Percentiles rank a stretch among this genome's conserved stretches.
These are phyloP conservation scores for Corythoichthys intestinalis DNA, from an alignment of 2,113 vertebrate genomes.

Conservation along the genomic window DNA sequence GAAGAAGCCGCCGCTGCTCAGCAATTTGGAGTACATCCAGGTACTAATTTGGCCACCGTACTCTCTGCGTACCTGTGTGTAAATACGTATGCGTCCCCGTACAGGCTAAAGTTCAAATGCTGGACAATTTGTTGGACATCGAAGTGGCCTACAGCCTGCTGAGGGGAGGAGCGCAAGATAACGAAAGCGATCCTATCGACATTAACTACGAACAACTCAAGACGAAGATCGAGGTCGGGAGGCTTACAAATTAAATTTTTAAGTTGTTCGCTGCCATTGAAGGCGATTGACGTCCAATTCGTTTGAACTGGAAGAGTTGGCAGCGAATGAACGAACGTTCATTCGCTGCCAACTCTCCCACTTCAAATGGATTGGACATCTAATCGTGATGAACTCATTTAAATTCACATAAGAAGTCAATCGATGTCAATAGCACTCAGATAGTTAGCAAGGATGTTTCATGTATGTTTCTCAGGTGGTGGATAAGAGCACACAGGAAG, in stretches of 20 bases:
- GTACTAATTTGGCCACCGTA: conserved; percentile 54
- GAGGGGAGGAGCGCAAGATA: conserved; percentile 86
- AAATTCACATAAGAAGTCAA: too few relatives aligned
- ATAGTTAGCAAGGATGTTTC: too few relatives aligned
- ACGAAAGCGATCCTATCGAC: conserved; percentile 91
- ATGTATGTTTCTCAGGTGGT: conserved; percentile 77
- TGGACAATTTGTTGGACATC: conserved; percentile 97
- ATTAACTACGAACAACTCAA: conserved; percentile 97
- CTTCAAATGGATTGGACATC: too few relatives aligned
- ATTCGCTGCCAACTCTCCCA: too few relatives aligned
- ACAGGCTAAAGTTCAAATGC: conserved; percentile 95
- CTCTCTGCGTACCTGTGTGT: neutral
- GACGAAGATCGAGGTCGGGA: conserved; percentile 87
- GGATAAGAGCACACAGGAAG: conserved; percentile 84
- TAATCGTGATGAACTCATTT: too few relatives aligned
- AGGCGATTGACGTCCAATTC: too few relatives aligned
- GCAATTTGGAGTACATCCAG: conserved; percentile 88
- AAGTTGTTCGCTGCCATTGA: too few relatives aligned
- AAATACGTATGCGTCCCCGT: neutral
- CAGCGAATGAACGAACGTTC: too few relatives aligned
- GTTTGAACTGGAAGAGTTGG: too few relatives aligned
- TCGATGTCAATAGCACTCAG: too few relatives aligned
- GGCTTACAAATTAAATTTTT: too few relatives aligned
- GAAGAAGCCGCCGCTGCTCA: conserved; percentile 95
- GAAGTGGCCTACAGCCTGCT: conserved; percentile 98